Evolutionary conservation across 2,797 vertebrate species (phyloP).

Genomic region (Podarcis siculus): DNA sequence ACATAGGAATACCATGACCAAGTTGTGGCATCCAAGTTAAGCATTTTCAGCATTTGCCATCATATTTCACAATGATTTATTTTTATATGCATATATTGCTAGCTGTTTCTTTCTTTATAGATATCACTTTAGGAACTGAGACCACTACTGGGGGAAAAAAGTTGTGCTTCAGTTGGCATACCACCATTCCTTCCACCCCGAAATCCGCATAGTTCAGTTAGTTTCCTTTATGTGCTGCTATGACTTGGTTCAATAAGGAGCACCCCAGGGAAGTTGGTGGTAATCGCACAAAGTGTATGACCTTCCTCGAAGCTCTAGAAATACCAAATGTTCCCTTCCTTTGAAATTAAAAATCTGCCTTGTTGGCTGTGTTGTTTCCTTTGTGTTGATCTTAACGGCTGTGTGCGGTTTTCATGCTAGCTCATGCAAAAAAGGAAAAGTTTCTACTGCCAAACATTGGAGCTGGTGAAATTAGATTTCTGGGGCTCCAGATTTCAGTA

Average conservation of each 20-base stretch:
- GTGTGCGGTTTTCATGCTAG: background rate
- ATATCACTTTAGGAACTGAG: background rate
- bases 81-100: background rate
- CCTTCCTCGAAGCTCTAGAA: conserved; percentile 33
- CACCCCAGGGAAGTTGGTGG: background rate
- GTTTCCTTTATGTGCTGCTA: conserved; percentile 7
- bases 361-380: accelerated
- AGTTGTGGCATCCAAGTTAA: background rate
- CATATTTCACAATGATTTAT: background rate
- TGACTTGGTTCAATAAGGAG: conserved; percentile 16
- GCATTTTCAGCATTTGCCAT: background rate
- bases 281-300: conserved; percentile 18
- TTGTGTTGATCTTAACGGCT: background rate
- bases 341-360: conserved; percentile 3
- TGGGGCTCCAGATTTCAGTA: background rate
- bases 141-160: background rate
- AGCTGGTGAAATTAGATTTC: conserved; percentile 27
- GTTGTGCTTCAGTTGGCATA: background rate
- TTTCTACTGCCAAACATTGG: conserved; percentile 6
- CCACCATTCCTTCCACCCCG: background rate
- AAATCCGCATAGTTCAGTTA: background rate
- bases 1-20: background rate
- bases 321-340: background rate
- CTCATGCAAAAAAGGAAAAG: conserved; percentile 6
- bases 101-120: background rate